Evolutionary conservation across 2,113 vertebrate genomes (phyloP).

Genomic region (Xenopus borealis): DNA sequence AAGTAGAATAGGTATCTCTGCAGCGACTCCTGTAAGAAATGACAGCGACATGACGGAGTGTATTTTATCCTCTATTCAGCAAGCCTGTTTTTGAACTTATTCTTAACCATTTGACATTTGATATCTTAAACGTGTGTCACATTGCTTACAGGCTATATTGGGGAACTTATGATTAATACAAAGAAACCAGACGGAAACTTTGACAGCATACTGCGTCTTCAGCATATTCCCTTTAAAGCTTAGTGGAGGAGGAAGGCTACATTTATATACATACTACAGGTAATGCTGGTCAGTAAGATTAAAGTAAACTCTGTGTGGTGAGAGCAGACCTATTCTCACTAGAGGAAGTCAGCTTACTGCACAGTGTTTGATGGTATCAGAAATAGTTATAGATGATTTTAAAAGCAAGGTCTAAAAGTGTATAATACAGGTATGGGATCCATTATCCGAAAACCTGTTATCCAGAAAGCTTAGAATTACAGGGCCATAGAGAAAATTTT

Average conservation of each 20-base stretch:
- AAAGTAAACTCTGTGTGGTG: too few species aligned
- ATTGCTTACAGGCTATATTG: slow-evolving; percentile 16
- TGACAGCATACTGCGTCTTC: slow-evolving; percentile 23
- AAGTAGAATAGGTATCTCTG: slow-evolving; percentile 13
- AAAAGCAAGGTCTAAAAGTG: background rate
- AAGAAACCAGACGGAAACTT: slow-evolving; percentile 12
- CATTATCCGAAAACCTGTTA: too few species aligned
- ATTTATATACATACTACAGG: background rate
- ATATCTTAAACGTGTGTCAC: slow-evolving; percentile 1
- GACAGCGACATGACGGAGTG: slow-evolving; percentile 13
- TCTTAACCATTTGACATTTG: slow-evolving; percentile 27
- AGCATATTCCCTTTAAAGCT: background rate
- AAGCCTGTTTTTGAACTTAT: slow-evolving; percentile 16
- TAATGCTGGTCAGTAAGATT: background rate
- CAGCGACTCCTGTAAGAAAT: slow-evolving; percentile 14
- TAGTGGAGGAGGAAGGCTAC: background rate
- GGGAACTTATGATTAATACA: slow-evolving; percentile 26
- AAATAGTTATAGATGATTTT: too few species aligned
- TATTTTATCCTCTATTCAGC: background rate
- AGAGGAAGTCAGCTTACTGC: background rate
- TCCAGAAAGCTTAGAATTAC: too few species aligned
- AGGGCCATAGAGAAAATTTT: too few species aligned
- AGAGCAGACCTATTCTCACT: background rate
- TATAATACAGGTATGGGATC: too few species aligned
- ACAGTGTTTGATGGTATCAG: too few species aligned